Conservation (phyloP, 2,113 vertebrate genomes). For the Nothobranchius furzeri region DNA sequence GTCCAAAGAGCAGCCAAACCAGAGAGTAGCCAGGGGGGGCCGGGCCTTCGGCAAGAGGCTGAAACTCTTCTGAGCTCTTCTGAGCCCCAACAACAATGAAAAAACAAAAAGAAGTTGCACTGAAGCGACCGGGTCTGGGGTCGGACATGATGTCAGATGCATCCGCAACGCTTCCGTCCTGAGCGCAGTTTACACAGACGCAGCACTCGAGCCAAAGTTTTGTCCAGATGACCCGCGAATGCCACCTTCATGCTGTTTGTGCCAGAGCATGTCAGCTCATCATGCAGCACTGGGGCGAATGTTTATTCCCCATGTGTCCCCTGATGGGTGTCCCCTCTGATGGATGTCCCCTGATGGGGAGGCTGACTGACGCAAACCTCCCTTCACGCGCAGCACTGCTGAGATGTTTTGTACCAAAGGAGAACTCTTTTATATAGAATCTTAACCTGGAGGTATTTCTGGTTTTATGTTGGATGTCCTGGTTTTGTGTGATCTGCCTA, state of each 20-base stretch:
- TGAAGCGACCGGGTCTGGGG: neutral
- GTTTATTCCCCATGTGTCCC: constrained; percentile 6
- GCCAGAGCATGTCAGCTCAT: constrained; percentile 38
- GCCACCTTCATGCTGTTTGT: constrained; percentile 57
- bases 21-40: constrained; percentile 70
- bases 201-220: too few relatives aligned
- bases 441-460: constrained; percentile 27
- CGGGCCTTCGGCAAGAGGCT: constrained; percentile 74
- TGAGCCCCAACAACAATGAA: constrained; percentile 12
- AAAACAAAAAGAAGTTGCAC: constrained; percentile 40
- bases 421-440: constrained; percentile 62
- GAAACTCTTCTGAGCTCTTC: constrained; percentile 81
- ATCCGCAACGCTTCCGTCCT: too few relatives aligned
- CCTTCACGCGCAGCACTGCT: constrained; percentile 47
- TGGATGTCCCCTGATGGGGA: constrained; percentile 23
- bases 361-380: constrained; percentile 41
- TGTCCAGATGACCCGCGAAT: constrained; percentile 57
- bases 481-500: too few relatives aligned
- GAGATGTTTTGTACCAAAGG: constrained; percentile 74
- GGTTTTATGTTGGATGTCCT: constrained; percentile 61
- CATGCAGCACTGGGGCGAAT: constrained; percentile 28
- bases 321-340: constrained; percentile 13
- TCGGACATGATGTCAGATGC: too few relatives aligned
- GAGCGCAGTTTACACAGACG: too few relatives aligned
- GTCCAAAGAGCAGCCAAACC: constrained; percentile 77